A percentile compares a stretch with the other conserved stretches of the same genome.
phyloP scores from a whole-genome alignment of 2,888 invertebrate species.

The Nomada ruficornis region DNA sequence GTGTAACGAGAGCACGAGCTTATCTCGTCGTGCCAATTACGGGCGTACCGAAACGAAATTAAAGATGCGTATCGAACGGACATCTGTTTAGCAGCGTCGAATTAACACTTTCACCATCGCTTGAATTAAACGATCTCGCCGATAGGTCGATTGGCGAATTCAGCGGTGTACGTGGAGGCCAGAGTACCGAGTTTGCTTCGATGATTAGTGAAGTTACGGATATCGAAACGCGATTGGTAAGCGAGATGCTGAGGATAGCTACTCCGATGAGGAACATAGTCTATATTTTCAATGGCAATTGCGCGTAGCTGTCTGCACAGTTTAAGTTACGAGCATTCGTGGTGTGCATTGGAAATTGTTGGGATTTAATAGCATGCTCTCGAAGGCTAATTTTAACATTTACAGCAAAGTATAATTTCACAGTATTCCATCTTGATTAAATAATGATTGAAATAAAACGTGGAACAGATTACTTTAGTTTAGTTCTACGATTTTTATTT shows the following conservation, averaged over 20 bases:
- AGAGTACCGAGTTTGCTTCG: neutral
- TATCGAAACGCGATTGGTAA: constrained; percentile 22
- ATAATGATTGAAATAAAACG: too few species aligned
- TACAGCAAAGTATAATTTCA: too few species aligned
- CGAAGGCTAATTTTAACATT: too few species aligned
- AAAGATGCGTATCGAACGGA: constrained; percentile 78
- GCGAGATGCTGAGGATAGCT: neutral
- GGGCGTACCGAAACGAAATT: constrained; percentile 73
- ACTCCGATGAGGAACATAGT: neutral
- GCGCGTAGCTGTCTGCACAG: neutral
- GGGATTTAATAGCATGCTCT: neutral
- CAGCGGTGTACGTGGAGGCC: neutral
- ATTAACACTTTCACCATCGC: constrained; percentile 77
- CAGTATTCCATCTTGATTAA: too few species aligned
- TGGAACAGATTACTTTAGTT: too few species aligned
- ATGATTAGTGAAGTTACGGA: constrained; percentile 31
- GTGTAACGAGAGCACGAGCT: constrained; percentile 55
- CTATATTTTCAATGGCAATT: constrained; percentile 1
- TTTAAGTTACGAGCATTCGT: neutral
- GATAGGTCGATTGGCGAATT: constrained; percentile 59
- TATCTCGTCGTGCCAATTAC: constrained; percentile 77
- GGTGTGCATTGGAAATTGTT: neutral
- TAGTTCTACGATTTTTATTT: too few species aligned
- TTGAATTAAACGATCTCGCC: constrained; percentile 77
- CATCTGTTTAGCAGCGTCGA: constrained; percentile 77